Evolutionary conservation across 2,113 vertebrate species (phyloP).

Genomic region (Chelonoidis abingdonii): DNA sequence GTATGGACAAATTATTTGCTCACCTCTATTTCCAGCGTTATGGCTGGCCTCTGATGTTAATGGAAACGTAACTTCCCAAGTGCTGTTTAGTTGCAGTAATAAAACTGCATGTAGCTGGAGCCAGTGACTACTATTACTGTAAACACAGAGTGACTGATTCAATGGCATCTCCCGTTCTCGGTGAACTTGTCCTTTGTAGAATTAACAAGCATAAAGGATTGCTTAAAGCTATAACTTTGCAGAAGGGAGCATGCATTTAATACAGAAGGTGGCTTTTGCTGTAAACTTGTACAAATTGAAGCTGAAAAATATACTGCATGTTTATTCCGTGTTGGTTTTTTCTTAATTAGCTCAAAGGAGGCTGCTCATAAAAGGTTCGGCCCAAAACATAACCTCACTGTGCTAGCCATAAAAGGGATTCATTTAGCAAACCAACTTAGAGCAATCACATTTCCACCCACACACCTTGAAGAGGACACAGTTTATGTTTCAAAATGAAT

Average conservation of each 20-base stretch:
- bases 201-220: background rate
- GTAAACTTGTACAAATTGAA: background rate
- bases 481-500: constrained; percentile 13
- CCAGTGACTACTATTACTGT: background rate
- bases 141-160: background rate
- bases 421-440: background rate
- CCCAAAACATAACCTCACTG: background rate
- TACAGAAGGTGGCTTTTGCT: background rate
- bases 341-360: background rate
- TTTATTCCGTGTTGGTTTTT: too few species aligned
- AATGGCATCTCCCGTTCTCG: background rate
- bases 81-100: background rate
- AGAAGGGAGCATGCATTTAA: background rate
- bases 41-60: background rate
- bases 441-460: background rate
- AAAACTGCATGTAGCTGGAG: background rate
- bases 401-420: too few species aligned
- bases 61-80: background rate
- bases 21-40: background rate
- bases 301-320: background rate
- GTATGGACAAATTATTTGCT: background rate
- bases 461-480: background rate
- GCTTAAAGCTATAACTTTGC: background rate
- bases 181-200: background rate
- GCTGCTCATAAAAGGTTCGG: background rate